A percentile compares a stretch with the other conserved stretches of the same genome.
Evolutionary conservation across 2,797 vertebrate genomes (phyloP).

Genomic region (Microctenopoma stevenorrisi): DNA sequence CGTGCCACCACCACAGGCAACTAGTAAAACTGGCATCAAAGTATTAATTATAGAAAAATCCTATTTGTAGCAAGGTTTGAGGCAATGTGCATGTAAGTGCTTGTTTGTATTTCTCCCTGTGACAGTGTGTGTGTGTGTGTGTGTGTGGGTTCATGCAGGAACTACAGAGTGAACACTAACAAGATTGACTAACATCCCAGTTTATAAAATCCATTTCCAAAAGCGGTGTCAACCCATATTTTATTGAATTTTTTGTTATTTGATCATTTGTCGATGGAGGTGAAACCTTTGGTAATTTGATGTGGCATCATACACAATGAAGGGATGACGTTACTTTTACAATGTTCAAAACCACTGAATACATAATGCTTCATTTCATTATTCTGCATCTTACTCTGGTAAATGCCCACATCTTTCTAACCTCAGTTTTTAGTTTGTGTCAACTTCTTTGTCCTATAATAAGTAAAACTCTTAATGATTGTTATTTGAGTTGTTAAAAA

Average conservation of each 20-base stretch:
- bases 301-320: background rate
- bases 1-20: constrained; percentile 52
- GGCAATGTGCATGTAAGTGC: constrained; percentile 1
- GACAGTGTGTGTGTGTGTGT: constrained; percentile 2
- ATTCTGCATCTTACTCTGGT: too few relatives aligned
- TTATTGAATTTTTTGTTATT: too few relatives aligned
- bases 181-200: constrained; percentile 4
- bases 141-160: background rate
- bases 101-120: constrained; percentile 9
- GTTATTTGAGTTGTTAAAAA: background rate
- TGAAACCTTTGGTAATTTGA: background rate
- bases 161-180: constrained; percentile 5
- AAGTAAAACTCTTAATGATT: too few relatives aligned
- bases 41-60: constrained; percentile 68
- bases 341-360: too few relatives aligned
- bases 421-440: background rate
- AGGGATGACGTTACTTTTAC: too few relatives aligned
- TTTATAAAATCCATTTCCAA: constrained; percentile 17
- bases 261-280: background rate
- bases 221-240: background rate
- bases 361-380: too few relatives aligned
- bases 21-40: constrained; percentile 64
- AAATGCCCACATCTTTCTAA: background rate
- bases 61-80: constrained; percentile 38
- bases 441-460: background rate